Percentiles rank a stretch among this genome's conserved stretches.
phyloP scores from a whole-genome alignment of 2,797 vertebrate genomes.

The Basileuterus tristriatus region DNA sequence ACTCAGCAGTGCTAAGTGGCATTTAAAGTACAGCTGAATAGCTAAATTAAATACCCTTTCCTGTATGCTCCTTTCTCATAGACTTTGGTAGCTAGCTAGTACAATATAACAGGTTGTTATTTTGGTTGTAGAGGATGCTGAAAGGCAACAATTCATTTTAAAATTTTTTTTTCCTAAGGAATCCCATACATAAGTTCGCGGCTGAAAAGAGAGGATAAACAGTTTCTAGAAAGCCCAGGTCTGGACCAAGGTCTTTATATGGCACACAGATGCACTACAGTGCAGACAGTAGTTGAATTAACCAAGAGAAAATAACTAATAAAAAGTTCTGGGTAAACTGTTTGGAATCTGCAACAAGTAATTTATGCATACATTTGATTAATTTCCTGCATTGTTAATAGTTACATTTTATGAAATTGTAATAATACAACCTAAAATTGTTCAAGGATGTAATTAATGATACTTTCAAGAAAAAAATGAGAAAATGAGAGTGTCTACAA shows the following conservation, averaged over 20 bases:
- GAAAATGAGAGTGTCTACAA: neutral
- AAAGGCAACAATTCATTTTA: neutral
- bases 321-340: neutral
- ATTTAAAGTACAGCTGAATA: neutral
- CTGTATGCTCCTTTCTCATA: neutral
- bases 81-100: neutral
- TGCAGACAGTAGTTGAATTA: neutral
- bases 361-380: neutral
- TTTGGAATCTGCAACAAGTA: neutral
- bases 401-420: neutral
- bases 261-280: neutral
- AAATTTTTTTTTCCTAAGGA: neutral
- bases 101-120: neutral
- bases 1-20: neutral
- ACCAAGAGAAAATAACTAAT: neutral
- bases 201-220: neutral
- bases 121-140: neutral
- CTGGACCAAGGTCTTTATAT: neutral
- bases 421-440: neutral
- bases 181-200: neutral
- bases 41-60: neutral
- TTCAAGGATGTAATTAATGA: neutral
- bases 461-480: neutral
- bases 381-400: neutral
- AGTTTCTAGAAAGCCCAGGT: neutral